Evolutionary conservation across 2,113 vertebrate genomes (phyloP).

Genomic region (Salvelinus sp.): DNA sequence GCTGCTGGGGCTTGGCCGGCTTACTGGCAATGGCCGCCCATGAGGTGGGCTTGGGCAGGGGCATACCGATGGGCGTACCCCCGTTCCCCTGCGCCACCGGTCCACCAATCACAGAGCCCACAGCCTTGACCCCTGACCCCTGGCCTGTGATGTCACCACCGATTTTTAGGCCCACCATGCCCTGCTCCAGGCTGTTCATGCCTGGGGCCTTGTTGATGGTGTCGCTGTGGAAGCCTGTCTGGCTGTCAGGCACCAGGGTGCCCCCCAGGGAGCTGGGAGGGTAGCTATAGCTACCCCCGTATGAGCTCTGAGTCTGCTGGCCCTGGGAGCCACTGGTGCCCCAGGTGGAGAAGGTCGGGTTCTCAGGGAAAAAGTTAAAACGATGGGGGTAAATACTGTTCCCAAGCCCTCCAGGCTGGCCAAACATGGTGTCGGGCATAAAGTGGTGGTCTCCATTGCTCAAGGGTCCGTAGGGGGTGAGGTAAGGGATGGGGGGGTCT

Average conservation of each 20-base stretch:
- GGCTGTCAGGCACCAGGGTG: constrained; percentile 88
- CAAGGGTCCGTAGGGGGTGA: constrained; percentile 92
- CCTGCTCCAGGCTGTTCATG: constrained; percentile 94
- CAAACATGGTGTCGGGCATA: constrained; percentile 93
- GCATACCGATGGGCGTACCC: constrained; percentile 82
- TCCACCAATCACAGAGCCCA: constrained; percentile 88
- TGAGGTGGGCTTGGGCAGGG: constrained; percentile 87
- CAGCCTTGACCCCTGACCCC: constrained; percentile 84
- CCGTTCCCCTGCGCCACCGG: constrained; percentile 80
- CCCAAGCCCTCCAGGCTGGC: constrained; percentile 90
- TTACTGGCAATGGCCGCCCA: constrained; percentile 97
- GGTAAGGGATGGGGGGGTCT: constrained; percentile 92
- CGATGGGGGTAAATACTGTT: constrained; percentile 91
- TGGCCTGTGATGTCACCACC: constrained; percentile 83
- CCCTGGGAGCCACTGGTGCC: constrained; percentile 91
- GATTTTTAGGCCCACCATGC: constrained; percentile 93
- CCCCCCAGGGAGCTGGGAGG: constrained; percentile 91
- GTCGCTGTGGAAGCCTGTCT: constrained; percentile 91
- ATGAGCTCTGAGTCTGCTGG: constrained; percentile 92
- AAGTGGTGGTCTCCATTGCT: constrained; percentile 96
- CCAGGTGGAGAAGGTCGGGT: constrained; percentile 93
- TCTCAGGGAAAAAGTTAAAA: constrained; percentile 96
- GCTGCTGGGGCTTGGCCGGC: constrained; percentile 87
- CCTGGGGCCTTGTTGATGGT: constrained; percentile 92
- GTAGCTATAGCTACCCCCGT: constrained; percentile 92